Conservation (phyloP, 2,113 vertebrate genomes). For the Pyrgilauda ruficollis region DNA sequence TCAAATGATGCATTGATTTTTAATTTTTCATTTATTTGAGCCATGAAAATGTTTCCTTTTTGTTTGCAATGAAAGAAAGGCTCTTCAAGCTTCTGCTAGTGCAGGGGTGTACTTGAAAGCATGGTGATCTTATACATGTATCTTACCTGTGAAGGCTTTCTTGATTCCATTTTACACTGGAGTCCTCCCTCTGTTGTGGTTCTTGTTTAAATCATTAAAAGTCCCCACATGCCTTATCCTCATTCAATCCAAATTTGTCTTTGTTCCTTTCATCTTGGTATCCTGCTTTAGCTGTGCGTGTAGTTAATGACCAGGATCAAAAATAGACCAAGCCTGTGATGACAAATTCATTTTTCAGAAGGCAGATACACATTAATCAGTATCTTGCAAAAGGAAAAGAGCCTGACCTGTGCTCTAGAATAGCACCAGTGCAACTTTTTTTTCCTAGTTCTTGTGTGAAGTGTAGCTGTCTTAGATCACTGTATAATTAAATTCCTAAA, state of each 20-base stretch:
- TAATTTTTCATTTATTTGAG: slow-evolving; percentile 1
- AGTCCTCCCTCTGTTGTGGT: not conserved
- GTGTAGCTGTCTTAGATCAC: not conserved
- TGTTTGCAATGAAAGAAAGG: not conserved
- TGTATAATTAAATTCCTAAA: not conserved
- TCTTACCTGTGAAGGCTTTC: not conserved
- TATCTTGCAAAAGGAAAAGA: not conserved
- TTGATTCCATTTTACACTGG: not conserved
- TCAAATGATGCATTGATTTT: not conserved
- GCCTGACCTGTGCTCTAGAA: not conserved
- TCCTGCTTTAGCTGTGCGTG: not conserved
- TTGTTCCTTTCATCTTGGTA: slow-evolving; percentile 14
- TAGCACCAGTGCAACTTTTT: not conserved
- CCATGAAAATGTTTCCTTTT: not conserved
- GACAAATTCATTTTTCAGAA: slow-evolving; percentile 18
- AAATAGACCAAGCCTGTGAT: not conserved
- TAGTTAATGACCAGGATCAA: slow-evolving; percentile 15
- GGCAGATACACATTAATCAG: not conserved
- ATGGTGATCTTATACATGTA: not conserved
- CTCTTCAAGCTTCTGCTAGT: not conserved
- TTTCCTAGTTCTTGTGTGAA: not conserved
- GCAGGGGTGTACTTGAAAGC: not conserved
- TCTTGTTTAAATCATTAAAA: not conserved
- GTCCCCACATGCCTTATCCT: not conserved
- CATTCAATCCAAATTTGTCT: not conserved